These are phyloP conservation scores for Galagoides demidoff DNA, from an alignment of 2,797 vertebrate genomes.

Conservation along the genomic window DNA sequence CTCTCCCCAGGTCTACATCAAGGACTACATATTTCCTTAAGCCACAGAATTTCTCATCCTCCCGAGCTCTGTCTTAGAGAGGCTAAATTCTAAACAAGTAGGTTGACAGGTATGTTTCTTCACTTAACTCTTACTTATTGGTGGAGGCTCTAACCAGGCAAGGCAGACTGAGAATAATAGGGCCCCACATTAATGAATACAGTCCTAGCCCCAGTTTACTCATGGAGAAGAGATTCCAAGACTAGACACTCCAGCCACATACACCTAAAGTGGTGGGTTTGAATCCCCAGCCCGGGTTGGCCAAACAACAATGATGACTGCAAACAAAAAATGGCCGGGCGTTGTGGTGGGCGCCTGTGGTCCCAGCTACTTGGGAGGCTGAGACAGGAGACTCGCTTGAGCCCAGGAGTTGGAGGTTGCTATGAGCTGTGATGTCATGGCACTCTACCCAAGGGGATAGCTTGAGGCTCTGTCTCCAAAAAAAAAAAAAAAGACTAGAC, in stretches of 20 bases:
- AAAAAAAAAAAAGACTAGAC: not conserved
- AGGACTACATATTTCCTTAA: not conserved
- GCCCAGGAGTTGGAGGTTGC: no score
- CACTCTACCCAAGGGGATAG: no score
- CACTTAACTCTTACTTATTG: not conserved
- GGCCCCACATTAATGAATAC: not conserved
- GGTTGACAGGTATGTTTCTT: not conserved
- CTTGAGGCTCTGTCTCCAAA: no score
- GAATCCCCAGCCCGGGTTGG: no score
- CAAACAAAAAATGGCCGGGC: no score
- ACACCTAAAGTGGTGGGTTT: no score
- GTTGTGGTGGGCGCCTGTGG: no score
- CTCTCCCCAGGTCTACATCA: not conserved
- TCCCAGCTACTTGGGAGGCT: no score
- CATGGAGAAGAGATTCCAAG: not conserved
- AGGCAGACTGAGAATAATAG: not conserved
- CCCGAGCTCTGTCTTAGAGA: not conserved
- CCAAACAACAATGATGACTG: no score
- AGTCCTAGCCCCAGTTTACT: not conserved
- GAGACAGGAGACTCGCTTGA: no score
- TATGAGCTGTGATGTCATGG: no score
- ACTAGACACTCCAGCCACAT: not conserved
- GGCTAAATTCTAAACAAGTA: not conserved
- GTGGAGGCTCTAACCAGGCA: not conserved
- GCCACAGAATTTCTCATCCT: not conserved